These are phyloP conservation scores for Spinus olivaceus DNA, from an alignment of 2,797 vertebrate genomes.

Conservation along the genomic window DNA sequence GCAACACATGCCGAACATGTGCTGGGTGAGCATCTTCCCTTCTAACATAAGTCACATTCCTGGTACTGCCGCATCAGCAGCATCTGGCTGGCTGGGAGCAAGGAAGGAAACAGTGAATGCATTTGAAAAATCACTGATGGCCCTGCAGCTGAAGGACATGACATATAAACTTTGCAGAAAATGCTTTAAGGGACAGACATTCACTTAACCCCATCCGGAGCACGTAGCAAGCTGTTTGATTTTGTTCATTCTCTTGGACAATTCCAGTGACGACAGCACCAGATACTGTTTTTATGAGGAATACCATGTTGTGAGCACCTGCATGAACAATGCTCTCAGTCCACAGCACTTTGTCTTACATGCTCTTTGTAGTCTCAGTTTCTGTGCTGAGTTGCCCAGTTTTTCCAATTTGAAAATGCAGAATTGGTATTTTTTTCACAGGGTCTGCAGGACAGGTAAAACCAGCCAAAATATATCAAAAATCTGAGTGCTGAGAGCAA, in stretches of 20 bases:
- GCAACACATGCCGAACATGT: not conserved
- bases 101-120: not conserved
- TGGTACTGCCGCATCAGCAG: not conserved
- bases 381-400: not conserved
- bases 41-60: not conserved
- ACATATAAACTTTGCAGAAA: constrained; percentile 2
- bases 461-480: not conserved
- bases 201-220: constrained; percentile 10
- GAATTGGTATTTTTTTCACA: not conserved
- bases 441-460: not conserved
- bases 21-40: not conserved
- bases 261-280: not conserved
- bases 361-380: not conserved
- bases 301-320: not conserved
- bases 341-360: not conserved
- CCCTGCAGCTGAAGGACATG: constrained; percentile 17
- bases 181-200: not conserved
- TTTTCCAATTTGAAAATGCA: not conserved
- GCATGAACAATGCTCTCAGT: not conserved
- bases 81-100: not conserved
- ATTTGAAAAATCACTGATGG: constrained; percentile 18
- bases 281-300: not conserved
- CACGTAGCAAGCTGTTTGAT: not conserved
- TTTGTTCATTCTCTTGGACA: not conserved
- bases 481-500: not conserved